Conservation (phyloP, 2,888 invertebrate genomes). For the Osmoderma eremita region DNA sequence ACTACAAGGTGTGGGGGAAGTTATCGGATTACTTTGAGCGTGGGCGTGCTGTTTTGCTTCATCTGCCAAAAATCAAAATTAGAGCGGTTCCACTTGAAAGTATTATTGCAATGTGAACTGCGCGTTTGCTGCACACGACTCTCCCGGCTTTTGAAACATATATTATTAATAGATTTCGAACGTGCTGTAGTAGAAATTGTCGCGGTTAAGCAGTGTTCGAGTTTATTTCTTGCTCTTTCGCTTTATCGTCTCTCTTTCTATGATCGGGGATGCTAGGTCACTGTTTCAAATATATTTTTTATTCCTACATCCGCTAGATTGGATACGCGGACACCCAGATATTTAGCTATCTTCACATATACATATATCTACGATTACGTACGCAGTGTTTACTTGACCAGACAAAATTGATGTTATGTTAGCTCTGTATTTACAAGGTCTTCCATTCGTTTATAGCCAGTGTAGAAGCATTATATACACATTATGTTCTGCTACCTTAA, state of each 20-base stretch:
- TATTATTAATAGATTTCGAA: slow-evolving; percentile 36
- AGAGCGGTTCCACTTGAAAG: slow-evolving; percentile 47
- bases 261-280: slow-evolving; percentile 15
- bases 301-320: not conserved
- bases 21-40: slow-evolving; percentile 17
- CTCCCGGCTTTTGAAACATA: slow-evolving; percentile 39
- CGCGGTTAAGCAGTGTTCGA: slow-evolving; percentile 9
- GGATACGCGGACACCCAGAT: slow-evolving; percentile 1
- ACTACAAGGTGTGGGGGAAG: slow-evolving; percentile 42
- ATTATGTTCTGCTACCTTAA: slow-evolving; percentile 4
- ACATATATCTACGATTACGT: not conserved
- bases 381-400: not conserved
- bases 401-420: no score
- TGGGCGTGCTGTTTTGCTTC: slow-evolving; percentile 25
- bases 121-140: slow-evolving; percentile 49
- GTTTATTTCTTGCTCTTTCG: not conserved
- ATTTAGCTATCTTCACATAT: no score
- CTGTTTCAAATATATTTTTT: slow-evolving; percentile 22
- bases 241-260: slow-evolving; percentile 7
- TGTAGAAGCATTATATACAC: not conserved
- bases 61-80: slow-evolving; percentile 50
- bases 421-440: no score
- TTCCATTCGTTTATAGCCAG: no score
- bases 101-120: slow-evolving; percentile 48
- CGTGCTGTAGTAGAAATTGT: slow-evolving; percentile 21